Evolutionary conservation across 2,113 vertebrate genomes (phyloP).

Genomic region (Conger conger): DNA sequence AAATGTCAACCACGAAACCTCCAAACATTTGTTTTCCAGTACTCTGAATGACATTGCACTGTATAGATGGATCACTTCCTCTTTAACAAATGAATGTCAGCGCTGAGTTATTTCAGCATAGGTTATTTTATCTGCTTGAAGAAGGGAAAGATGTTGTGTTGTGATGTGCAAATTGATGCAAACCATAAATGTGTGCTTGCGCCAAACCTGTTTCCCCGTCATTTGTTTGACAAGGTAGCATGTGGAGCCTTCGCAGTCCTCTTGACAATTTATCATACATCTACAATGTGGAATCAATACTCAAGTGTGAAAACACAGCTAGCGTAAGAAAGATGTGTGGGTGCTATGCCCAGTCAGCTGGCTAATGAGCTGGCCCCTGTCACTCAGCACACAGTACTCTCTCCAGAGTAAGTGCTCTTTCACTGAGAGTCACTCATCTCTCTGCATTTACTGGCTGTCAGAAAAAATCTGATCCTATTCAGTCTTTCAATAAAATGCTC

Average conservation of each 20-base stretch:
- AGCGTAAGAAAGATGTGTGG: background rate
- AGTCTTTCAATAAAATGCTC: conserved; percentile 1
- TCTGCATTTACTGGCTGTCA: conserved; percentile 1
- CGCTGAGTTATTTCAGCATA: too few species aligned
- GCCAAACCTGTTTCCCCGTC: background rate
- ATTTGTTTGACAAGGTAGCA: background rate
- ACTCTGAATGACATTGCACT: background rate
- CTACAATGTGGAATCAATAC: background rate
- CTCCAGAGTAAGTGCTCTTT: conserved; percentile 2
- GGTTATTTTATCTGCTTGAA: background rate
- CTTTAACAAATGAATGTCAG: background rate
- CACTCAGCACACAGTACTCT: background rate
- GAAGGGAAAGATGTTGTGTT: background rate
- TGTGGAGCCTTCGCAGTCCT: background rate
- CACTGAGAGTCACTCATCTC: background rate
- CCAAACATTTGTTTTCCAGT: background rate
- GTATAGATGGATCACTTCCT: background rate
- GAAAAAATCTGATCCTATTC: background rate
- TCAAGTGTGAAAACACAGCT: background rate
- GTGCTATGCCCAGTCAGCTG: background rate
- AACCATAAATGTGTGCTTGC: background rate
- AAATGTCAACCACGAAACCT: background rate
- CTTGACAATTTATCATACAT: background rate
- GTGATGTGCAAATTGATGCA: too few species aligned
- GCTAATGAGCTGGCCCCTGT: background rate